Percentiles rank a stretch among this genome's conserved stretches.
These are phyloP conservation scores for Sarcophaga rosellei DNA, from an alignment of 2,888 invertebrate species.

Conservation along the genomic window DNA sequence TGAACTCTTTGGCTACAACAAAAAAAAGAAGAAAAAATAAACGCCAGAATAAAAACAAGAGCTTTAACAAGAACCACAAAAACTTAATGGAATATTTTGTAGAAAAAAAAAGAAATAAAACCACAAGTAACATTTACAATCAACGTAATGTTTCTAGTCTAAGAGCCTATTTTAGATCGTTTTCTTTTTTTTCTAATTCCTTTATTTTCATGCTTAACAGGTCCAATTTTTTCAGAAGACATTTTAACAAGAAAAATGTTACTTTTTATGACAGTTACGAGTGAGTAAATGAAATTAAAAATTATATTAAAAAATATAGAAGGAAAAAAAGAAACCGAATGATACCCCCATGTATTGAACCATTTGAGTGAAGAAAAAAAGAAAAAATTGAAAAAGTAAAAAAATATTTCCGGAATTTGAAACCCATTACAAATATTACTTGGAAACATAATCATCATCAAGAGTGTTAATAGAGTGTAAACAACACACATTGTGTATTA, in stretches of 20 bases:
- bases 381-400: conserved; percentile 4
- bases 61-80: not conserved
- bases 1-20: conserved; percentile 27
- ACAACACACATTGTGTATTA: conserved; percentile 21
- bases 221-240: not conserved
- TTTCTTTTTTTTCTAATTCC: not conserved
- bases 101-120: conserved; percentile 8
- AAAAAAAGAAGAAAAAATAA: not conserved
- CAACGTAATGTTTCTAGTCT: not conserved
- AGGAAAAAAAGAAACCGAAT: not conserved
- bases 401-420: conserved; percentile 67
- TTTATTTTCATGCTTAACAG: conserved; percentile 34
- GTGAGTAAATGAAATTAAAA: not conserved
- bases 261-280: conserved; percentile 35
- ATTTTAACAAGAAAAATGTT: conserved; percentile 43
- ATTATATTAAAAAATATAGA: not conserved
- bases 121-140: conserved; percentile 27
- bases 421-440: conserved; percentile 61
- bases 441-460: conserved; percentile 45
- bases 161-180: conserved; percentile 34
- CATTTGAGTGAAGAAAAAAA: no score
- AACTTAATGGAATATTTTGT: conserved; percentile 3
- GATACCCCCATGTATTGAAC: conserved; percentile 49
- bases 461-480: conserved; percentile 65
- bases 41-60: not conserved